phyloP scores from a whole-genome alignment of 2,888 invertebrate genomes.

The Chrysolina oricalcia region DNA sequence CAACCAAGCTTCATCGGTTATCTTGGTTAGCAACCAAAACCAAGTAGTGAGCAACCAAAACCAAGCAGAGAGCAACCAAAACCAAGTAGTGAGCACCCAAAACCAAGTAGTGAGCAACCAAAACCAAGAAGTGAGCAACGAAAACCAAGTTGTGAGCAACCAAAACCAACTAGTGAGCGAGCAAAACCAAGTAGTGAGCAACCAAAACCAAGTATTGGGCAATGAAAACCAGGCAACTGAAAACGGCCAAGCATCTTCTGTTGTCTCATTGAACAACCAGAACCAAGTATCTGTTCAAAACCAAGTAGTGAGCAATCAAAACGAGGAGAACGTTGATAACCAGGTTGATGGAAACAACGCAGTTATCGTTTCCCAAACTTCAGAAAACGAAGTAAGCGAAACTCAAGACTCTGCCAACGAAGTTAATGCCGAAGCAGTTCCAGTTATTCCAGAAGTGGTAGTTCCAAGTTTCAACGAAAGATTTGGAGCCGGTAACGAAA shows the following conservation, averaged over 20 bases:
- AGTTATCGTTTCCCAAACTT: too few species aligned
- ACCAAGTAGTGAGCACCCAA: too few species aligned
- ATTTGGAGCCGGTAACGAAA: not conserved
- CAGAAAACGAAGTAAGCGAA: too few species aligned
- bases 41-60: not conserved
- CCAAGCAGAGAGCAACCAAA: conserved; percentile 1
- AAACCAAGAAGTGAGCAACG: not conserved
- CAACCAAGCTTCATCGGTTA: not conserved
- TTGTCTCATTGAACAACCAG: not conserved
- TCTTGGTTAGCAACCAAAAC: not conserved
- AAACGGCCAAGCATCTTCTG: not conserved
- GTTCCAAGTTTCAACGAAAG: not conserved
- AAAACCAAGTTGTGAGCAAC: too few species aligned
- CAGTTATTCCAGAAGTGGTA: not conserved
- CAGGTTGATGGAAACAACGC: not conserved
- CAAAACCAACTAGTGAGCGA: conserved; percentile 1
- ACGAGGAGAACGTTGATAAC: not conserved
- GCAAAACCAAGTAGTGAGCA: not conserved
- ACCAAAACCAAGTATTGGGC: not conserved
- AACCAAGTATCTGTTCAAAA: not conserved
- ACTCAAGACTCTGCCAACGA: too few species aligned
- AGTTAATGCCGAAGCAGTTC: not conserved
- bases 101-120: not conserved
- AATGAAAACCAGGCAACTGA: not conserved
- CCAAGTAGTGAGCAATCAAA: not conserved